These are phyloP conservation scores for Solen grandis DNA, from an alignment of 1,140 invertebrate genomes.

Conservation along the genomic window DNA sequence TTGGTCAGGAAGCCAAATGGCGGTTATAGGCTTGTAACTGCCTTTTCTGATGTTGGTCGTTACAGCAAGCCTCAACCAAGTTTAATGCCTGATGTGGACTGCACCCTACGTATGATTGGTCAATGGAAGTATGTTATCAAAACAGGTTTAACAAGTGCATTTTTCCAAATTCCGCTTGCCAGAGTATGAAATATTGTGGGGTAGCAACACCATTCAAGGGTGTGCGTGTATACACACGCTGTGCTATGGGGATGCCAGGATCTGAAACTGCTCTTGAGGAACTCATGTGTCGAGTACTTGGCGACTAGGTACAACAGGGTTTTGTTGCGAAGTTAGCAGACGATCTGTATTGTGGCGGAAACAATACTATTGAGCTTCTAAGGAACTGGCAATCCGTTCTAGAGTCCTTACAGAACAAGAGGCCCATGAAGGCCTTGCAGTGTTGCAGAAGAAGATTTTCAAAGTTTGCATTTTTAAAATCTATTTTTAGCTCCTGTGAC, in stretches of 20 bases:
- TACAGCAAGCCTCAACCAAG: too few species aligned
- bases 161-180: slow-evolving; percentile 42
- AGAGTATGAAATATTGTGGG: slow-evolving; percentile 54
- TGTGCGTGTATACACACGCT: slow-evolving; percentile 50
- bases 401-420: slow-evolving; percentile 8
- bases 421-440: too few species aligned
- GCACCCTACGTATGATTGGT: slow-evolving; percentile 1
- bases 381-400: slow-evolving; percentile 19
- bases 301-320: slow-evolving; percentile 52
- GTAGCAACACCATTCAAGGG: slow-evolving; percentile 49
- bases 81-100: slow-evolving; percentile 27
- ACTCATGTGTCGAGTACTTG: slow-evolving; percentile 32
- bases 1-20: background rate
- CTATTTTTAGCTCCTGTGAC: too few species aligned
- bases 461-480: too few species aligned
- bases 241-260: slow-evolving; percentile 51
- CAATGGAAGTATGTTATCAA: slow-evolving; percentile 53
- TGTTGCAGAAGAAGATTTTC: too few species aligned
- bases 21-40: slow-evolving; percentile 14
- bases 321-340: slow-evolving; percentile 8
- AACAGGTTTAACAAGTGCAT: slow-evolving; percentile 47
- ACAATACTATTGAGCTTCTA: slow-evolving; percentile 15
- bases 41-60: slow-evolving; percentile 20
- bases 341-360: slow-evolving; percentile 36
- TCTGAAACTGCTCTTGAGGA: slow-evolving; percentile 37